Percentiles rank a stretch among this genome's conserved stretches.
phyloP scores from a whole-genome alignment of 2,888 invertebrate genomes.

The Sminthurides aquaticus region DNA sequence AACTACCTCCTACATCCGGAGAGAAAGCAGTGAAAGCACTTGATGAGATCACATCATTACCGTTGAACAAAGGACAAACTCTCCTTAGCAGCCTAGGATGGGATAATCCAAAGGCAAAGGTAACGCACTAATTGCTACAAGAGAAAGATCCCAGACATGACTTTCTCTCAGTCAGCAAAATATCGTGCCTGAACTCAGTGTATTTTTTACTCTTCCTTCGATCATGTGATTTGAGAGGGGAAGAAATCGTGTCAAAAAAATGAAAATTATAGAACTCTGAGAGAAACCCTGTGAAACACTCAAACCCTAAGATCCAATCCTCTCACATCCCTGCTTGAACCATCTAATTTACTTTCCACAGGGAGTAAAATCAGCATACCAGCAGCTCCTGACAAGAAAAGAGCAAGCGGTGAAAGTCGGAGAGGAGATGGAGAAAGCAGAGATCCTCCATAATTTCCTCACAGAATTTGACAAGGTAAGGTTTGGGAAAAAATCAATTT shows the following conservation, averaged over 20 bases:
- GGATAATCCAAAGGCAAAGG: conserved; percentile 59
- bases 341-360: conserved; percentile 13
- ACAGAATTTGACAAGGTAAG: conserved; percentile 55
- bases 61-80: conserved; percentile 64
- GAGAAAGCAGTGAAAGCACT: neutral
- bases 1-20: neutral
- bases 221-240: too few species aligned
- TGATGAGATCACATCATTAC: conserved; percentile 44
- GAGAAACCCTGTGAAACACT: too few species aligned
- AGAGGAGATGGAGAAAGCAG: conserved; percentile 61
- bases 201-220: too few species aligned
- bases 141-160: neutral
- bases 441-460: conserved; percentile 60
- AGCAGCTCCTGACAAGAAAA: conserved; percentile 29
- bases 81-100: conserved; percentile 59
- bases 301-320: too few species aligned
- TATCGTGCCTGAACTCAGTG: too few species aligned
- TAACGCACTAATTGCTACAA: conserved; percentile 35
- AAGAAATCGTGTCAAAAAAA: too few species aligned
- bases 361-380: conserved; percentile 34
- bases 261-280: too few species aligned
- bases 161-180: too few species aligned
- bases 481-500: neutral
- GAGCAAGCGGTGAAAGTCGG: conserved; percentile 47
- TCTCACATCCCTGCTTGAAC: too few species aligned